phyloP scores from a whole-genome alignment of 1,140 invertebrate genomes.

The Andrena cerasifolii region DNA sequence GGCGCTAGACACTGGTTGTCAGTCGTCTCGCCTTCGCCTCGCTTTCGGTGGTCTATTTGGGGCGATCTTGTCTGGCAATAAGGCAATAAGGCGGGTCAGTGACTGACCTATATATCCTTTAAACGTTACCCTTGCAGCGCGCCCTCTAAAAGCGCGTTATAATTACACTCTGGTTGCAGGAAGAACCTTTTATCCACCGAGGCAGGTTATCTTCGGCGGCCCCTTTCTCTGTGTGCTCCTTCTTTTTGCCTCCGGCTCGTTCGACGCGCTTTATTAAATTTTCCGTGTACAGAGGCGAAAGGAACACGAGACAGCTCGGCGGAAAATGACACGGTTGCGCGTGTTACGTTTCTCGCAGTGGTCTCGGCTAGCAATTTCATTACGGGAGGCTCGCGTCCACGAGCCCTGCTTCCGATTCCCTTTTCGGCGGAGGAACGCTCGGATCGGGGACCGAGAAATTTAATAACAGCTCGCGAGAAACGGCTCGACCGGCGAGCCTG shows the following conservation, averaged over 20 bases:
- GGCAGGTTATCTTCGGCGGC: slow-evolving; percentile 11
- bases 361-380: too few relatives aligned
- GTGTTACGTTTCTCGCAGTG: neutral
- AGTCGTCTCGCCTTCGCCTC: neutral
- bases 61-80: slow-evolving; percentile 20
- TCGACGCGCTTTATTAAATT: slow-evolving; percentile 33
- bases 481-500: too few relatives aligned
- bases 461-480: too few relatives aligned
- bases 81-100: slow-evolving; percentile 54
- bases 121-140: slow-evolving; percentile 31
- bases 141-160: slow-evolving; percentile 50
- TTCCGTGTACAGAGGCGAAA: slow-evolving; percentile 21
- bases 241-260: neutral
- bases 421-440: too few relatives aligned
- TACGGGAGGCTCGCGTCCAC: too few relatives aligned
- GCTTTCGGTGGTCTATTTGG: slow-evolving; percentile 35
- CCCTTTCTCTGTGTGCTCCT: neutral
- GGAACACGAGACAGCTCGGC: neutral
- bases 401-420: too few relatives aligned
- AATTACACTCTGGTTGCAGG: slow-evolving; percentile 51
- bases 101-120: slow-evolving; percentile 60
- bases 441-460: too few relatives aligned
- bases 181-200: slow-evolving; percentile 38
- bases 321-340: neutral
- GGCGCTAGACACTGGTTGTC: too few relatives aligned